These are phyloP conservation scores for Oryzias sinensis DNA, from an alignment of 2,797 vertebrate species.

Conservation along the genomic window DNA sequence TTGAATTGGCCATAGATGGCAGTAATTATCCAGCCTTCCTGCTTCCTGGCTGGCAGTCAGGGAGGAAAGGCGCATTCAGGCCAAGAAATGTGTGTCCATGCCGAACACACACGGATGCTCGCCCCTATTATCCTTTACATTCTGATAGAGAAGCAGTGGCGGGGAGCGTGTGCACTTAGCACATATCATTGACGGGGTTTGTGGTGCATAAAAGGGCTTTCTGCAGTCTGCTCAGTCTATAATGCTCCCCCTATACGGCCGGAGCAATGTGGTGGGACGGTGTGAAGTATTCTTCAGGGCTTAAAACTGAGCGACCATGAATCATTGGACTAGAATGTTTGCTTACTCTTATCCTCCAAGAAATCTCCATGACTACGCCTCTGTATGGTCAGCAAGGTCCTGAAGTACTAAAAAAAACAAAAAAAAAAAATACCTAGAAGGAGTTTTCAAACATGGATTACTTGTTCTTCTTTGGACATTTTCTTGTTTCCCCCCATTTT, in stretches of 20 bases:
- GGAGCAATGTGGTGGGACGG: constrained; percentile 33
- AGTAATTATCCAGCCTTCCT: constrained; percentile 69
- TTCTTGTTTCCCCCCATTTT: too few relatives aligned
- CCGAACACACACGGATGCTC: constrained; percentile 12
- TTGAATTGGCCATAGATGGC: constrained; percentile 68
- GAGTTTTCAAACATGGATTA: not conserved
- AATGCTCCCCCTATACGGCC: constrained; percentile 28
- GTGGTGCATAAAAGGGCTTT: constrained; percentile 20
- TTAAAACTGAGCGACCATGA: constrained; percentile 48
- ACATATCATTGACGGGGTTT: constrained; percentile 2
- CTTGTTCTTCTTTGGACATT: not conserved
- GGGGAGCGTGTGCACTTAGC: constrained; percentile 1
- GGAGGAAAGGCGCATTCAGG: constrained; percentile 39
- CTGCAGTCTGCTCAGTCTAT: constrained; percentile 31
- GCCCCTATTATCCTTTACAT: constrained; percentile 4
- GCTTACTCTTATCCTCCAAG: constrained; percentile 43
- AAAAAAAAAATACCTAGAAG: constrained; percentile 2
- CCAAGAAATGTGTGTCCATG: constrained; percentile 20
- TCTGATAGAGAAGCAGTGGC: not conserved
- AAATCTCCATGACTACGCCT: constrained; percentile 48
- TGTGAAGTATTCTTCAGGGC: constrained; percentile 59
- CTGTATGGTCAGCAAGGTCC: constrained; percentile 6
- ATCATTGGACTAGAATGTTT: constrained; percentile 58
- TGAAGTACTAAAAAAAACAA: constrained; percentile 16
- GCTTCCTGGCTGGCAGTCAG: constrained; percentile 56